Base-by-base conservation (phyloP, 2,113 vertebrate genomes). In the Mus pahari region DNA sequence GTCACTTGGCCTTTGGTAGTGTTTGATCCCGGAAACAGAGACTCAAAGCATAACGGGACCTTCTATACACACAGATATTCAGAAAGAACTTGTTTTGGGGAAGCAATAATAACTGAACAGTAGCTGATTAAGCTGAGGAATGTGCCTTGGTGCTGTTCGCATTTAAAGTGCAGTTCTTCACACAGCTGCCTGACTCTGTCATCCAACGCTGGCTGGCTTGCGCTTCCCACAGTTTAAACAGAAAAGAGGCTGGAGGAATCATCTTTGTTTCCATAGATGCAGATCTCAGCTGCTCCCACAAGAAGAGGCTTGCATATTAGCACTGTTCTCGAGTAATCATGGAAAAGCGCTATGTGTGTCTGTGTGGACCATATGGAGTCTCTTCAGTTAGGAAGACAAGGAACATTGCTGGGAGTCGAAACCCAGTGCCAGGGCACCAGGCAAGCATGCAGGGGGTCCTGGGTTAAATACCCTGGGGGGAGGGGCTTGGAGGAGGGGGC, bases 221-320 rank as follows among this genome's bases (percentile, higher is more conserved):
- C 48, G 75, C 7, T 55, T 78, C 83, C 90, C 82, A 91, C 20
- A 9, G n/a, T 70, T 42, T 77, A 39, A 82, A 81, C 20, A 39
- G 64, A 74, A 71, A 86, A 79, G 26, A 86, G 74, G 42, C 58
- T 86, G 53, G 10, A 33, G 68, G 50, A 75, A 77, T 91, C 64
- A 28, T 81, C 88, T 77, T 75, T 66, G 55, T 39, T 75, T 88
- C 42, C 42, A 55, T 53, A 60, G 50, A 93, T 81, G 71, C 90
- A 90, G 50, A 89, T 58, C 8, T 68, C 53, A 45, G 64, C 58
- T 36, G 66, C 62, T 31, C 20, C 24, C 55, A 79, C 55, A 92
- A 13, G 14, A 19, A 87, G 79, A 71, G 28, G 20, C 39, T 64
- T 87, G 16, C 58, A 31, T 17, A 9, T 55, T 66, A n/a, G 91